Evolutionary conservation across 2,797 vertebrate genomes (phyloP), one percentile per base, ranked within the genome.

Genomic region (Sebastes oblongus): DNA sequence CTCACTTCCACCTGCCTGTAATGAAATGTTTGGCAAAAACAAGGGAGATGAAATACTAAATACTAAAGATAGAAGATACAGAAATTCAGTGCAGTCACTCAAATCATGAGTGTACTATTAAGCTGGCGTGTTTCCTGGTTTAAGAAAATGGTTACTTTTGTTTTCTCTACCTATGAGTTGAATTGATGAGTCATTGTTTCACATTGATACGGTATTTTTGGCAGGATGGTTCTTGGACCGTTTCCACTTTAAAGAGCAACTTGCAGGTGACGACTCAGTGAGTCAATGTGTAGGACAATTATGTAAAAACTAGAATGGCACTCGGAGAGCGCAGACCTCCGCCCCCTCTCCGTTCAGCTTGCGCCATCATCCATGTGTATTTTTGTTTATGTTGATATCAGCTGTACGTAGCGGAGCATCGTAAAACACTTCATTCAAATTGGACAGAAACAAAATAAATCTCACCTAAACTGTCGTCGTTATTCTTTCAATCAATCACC

Each of bases 1-100:
- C 71, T 84, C 32, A 68, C 55, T 16, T 79, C 83, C 88, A 84
- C 30, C 24, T 78, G 74, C 74, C 77, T 85, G 18, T 85, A 82
- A 87, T 78, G 77, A 81, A 25, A 72, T 34, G 52, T 83, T 88
- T 81, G 77, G 75, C 25, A 75, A 86, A 90, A 90, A 86, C 66
- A 84, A 81, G 78, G 13, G 9, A 72, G 77, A 78, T 70, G 13
- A 66, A 66, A 46, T 46, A 65, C 30, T 60, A 66, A 74, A 87
- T 14, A 34, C 61, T 71, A 25, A 75, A 73, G 18, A 79, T 62
- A 56, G 39, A 78, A 72, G 7, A 77, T 69, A 59, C 25, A 34
- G 27, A 58, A 22, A 42, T 59, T 34, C n/a, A 71, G 52, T 55
- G 30, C 60, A 16, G 30, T 85, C 20, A 30, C 18, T 64, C 7